Percentiles rank a stretch among this genome's conserved stretches.
These are phyloP conservation scores for Dolichotis patagonum DNA, from an alignment of 2,113 vertebrate genomes.

Conservation along the genomic window DNA sequence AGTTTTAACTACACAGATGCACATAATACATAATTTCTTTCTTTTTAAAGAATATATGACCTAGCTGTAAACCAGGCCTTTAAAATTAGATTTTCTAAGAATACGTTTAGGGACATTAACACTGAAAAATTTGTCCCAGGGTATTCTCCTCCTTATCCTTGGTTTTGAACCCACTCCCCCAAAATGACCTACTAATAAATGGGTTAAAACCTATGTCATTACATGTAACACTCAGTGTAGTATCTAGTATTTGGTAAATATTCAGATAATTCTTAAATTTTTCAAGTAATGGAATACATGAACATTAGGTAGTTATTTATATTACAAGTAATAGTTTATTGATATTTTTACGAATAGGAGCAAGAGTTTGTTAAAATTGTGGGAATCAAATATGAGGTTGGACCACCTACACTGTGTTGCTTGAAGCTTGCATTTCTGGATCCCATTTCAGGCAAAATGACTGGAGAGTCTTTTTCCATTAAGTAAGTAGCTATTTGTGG, in stretches of 20 bases:
- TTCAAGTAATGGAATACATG: conserved; percentile 6
- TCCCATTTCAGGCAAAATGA: conserved; percentile 97
- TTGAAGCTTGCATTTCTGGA: conserved; percentile 98
- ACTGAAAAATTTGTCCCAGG: not conserved
- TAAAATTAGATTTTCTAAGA: not conserved
- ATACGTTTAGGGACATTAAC: not conserved
- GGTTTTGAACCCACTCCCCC: not conserved
- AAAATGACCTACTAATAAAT: conserved; percentile 18
- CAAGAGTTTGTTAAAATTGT: conserved; percentile 99
- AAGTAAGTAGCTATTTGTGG: conserved; percentile 89
- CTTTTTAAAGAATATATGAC: conserved; percentile 21
- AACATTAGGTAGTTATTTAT: conserved; percentile 9
- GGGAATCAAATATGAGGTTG: conserved; percentile 98
- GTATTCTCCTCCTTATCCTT: not conserved
- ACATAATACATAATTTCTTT: not conserved
- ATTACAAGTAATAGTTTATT: conserved; percentile 58
- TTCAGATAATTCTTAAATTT: conserved; percentile 40
- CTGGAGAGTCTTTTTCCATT: conserved; percentile 97
- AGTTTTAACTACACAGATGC: not conserved
- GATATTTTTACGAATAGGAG: conserved; percentile 88
- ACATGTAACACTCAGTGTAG: not conserved
- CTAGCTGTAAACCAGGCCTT: not conserved
- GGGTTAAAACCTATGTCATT: not conserved
- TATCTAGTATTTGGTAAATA: not conserved
- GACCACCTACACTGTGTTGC: conserved; percentile 97